Evolutionary conservation across 1,140 invertebrate species (phyloP).

Genomic region (Zophobas atratus): DNA sequence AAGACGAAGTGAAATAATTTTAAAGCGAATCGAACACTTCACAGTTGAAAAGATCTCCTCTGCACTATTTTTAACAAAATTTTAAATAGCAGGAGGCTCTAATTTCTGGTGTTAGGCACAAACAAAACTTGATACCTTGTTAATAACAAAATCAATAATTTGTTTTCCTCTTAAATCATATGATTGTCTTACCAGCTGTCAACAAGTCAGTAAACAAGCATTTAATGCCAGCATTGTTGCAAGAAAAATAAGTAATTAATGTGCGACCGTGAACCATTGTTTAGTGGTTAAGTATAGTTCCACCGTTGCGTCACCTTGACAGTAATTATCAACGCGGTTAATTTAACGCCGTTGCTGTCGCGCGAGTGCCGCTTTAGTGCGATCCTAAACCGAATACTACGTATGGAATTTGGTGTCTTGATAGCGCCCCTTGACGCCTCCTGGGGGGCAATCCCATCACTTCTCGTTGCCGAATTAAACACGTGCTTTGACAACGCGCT

Average conservation of each 20-base stretch:
- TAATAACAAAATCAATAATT: slow-evolving; percentile 24
- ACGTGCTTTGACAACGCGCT: slow-evolving; percentile 55
- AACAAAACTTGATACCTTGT: slow-evolving; percentile 4
- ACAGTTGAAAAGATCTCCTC: no score
- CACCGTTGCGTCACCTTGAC: slow-evolving; percentile 32
- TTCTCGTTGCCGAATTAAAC: slow-evolving; percentile 53
- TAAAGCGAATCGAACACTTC: neutral
- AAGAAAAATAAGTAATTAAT: slow-evolving; percentile 41
- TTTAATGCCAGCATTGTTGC: slow-evolving; percentile 28
- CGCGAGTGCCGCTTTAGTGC: slow-evolving; percentile 30
- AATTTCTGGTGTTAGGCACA: slow-evolving; percentile 10
- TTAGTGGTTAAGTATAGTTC: slow-evolving; percentile 23
- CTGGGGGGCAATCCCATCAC: slow-evolving; percentile 51
- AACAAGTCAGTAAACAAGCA: slow-evolving; percentile 24
- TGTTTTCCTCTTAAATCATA: slow-evolving; percentile 38
- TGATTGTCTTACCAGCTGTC: slow-evolving; percentile 36
- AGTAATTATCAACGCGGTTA: slow-evolving; percentile 23
- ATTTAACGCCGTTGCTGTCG: slow-evolving; percentile 24
- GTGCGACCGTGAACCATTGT: slow-evolving; percentile 38
- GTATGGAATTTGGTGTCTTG: slow-evolving; percentile 51
- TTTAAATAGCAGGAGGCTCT: neutral
- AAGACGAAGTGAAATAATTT: neutral
- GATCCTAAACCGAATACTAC: neutral
- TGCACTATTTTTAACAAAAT: no score
- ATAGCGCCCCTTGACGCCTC: slow-evolving; percentile 47